Evolutionary conservation across 1,140 invertebrate genomes (phyloP), one percentile per base, ranked within the genome.

Genomic region (Drosophila teissieri): DNA sequence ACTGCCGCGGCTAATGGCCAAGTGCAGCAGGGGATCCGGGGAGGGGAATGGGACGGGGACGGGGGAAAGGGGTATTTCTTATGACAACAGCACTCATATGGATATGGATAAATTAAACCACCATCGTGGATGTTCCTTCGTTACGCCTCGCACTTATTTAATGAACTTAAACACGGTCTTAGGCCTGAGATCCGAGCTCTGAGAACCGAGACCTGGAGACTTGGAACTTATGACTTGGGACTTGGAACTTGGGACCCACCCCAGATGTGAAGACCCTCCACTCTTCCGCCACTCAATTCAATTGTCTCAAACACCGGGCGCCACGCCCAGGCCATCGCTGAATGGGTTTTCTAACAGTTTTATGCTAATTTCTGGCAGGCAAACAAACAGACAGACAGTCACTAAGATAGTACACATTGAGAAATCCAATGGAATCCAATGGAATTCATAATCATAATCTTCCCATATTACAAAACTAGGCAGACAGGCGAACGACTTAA

Each of bases 1-100:
- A 84, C 81, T 85, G 81, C 81, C 63, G 63, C 81, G 63, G 77
- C 81, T 84, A 84, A 84, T 84, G 73, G 73, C 45, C 63, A 63
- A 73, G 68, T 72, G 54, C 55, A 67, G 45, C 57, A 27, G 2
- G 53, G 44, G 27, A 36, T 19, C 10, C 19, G 40, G 11, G 22
- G n/a, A 1, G 40, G n/a, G 34, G n/a, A 2, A 14, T 12, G 5
- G 27, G 49, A 14, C 7, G 15, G 2, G 48, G 10, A 24, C 22
- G 14, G 1, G 40, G 14, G 24, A 36, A 34, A 24, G 22, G 22
- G 61, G 17, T 37, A 40, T 7, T 37, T 51, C 64, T 60, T 73
- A 70, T 60, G 69, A 63, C 73, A 73, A 73, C 58, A 52, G 37
- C 49, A 55, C 37, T 67, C 63, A 40, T 42, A 45, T 64, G 34